Conservation (phyloP, 2,888 invertebrate genomes). For the Anarsia innoxiella region DNA sequence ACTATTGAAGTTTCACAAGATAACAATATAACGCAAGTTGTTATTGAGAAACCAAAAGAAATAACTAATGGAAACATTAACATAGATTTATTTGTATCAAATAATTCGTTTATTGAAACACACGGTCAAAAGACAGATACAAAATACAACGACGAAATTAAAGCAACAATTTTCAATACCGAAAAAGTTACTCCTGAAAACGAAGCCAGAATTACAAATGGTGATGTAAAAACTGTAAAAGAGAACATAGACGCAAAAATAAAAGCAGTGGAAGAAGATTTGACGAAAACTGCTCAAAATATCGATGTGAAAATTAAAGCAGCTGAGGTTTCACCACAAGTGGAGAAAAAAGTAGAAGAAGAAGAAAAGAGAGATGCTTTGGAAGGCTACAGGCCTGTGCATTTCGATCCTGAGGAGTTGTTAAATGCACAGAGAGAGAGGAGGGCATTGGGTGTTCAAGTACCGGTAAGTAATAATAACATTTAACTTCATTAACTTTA, state of each 20-base stretch:
- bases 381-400: slow-evolving; percentile 27
- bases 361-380: slow-evolving; percentile 24
- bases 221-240: not conserved
- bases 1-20: no score
- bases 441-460: not conserved
- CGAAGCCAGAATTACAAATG: no score
- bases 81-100: no score
- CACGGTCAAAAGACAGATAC: not conserved
- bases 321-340: not conserved
- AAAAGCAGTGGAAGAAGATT: not conserved
- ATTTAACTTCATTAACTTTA: not conserved
- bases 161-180: not conserved
- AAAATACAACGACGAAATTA: not conserved
- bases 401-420: slow-evolving; percentile 28
- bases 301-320: not conserved
- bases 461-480: slow-evolving; percentile 10
- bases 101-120: no score
- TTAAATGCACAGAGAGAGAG: slow-evolving; percentile 3
- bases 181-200: not conserved
- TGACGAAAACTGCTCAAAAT: not conserved
- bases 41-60: not conserved
- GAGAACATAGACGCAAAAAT: no score
- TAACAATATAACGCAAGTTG: no score
- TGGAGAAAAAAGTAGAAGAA: slow-evolving; percentile 1
- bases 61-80: no score